Base-by-base conservation (phyloP, 2,888 invertebrate genomes). In the Callimorpha dominula region DNA sequence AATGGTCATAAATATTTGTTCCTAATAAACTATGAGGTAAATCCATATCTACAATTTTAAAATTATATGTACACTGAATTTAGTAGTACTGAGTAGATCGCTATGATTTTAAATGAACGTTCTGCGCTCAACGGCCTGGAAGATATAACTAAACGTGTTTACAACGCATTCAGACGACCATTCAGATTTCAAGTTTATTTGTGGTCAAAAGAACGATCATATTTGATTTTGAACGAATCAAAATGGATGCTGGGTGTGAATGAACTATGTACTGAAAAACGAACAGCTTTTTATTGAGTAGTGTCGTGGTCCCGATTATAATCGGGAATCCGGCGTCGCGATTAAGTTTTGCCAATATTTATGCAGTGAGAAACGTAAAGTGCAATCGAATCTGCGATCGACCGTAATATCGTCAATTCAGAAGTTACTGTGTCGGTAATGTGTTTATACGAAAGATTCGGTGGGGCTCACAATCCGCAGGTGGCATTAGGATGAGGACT, bases 161-260 rank as follows among this genome's bases (percentile, higher is more conserved):
- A 84, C 87, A 87, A 87, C 88, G 85, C 89, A 92, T 86, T 90
- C 71, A 76, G 83, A 64, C 64, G 49, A 85, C 81, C 78, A 85
- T 86, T 85, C 84, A 77, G 88, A 88, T 90, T 91, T 91, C 86
- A 87, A 90, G 79, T 84, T 84, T 81, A 89, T 89, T 90, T 92
- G 89, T 91, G 87, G 85, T 89, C 90, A 91, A 94, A 94, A 93
- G 94, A 94, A 92, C 93, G 93, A 95, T 92, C 91, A 87, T 90
- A 93, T 93, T 95, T 92, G 93, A 94, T 94, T 94, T 94, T 95
- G 94, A 95, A 95, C 95, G 95, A 95, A 95, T 95, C 95, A 95
- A 95, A 95, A 95, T 95, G 95, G 95, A 95, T 95, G 95, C 95
- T 95, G 95, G 95, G 95, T 95, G 95, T 95, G 95, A 95, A 95